A percentile compares a stretch with the other conserved stretches of the same genome.
Evolutionary conservation across 2,113 vertebrate genomes (phyloP).

Genomic region (Mustela nigripes): DNA sequence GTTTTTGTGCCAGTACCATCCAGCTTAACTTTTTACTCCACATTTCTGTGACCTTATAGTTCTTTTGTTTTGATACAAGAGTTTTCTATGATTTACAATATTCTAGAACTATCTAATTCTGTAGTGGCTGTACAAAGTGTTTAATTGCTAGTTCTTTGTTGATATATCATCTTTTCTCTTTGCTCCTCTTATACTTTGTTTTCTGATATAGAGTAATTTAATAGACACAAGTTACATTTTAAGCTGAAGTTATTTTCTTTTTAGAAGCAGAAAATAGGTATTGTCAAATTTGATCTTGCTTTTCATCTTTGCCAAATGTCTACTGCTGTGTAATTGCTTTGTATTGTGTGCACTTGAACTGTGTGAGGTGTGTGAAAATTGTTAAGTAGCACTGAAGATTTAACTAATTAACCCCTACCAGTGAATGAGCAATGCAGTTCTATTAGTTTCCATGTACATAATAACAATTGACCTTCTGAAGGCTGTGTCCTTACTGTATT

Average conservation of each 20-base stretch:
- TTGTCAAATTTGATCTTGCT: constrained; percentile 47
- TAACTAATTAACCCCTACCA: constrained; percentile 68
- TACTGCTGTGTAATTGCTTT: constrained; percentile 39
- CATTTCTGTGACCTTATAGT: neutral
- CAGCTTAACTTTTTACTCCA: neutral
- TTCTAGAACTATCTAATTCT: neutral
- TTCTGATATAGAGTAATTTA: constrained; percentile 17
- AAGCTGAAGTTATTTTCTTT: constrained; percentile 38
- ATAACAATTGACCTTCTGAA: constrained; percentile 49
- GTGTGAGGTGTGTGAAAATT: constrained; percentile 46
- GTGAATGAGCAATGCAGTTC: constrained; percentile 42
- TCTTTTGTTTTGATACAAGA: constrained; percentile 10
- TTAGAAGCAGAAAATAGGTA: constrained; percentile 46
- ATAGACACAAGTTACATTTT: constrained; percentile 7
- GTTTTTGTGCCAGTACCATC: too few relatives aligned
- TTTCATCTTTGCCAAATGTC: constrained; percentile 52
- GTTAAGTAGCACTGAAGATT: constrained; percentile 21
- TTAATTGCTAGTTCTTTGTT: constrained; percentile 40
- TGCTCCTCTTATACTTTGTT: neutral
- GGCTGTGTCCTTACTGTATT: neutral
- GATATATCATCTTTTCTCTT: neutral
- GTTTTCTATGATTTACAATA: constrained; percentile 22
- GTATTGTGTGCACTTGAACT: constrained; percentile 16
- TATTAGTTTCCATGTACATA: constrained; percentile 48
- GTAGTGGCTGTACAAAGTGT: neutral